phyloP scores from a whole-genome alignment of 2,113 vertebrate genomes.

The Onychostoma macrolepis region DNA sequence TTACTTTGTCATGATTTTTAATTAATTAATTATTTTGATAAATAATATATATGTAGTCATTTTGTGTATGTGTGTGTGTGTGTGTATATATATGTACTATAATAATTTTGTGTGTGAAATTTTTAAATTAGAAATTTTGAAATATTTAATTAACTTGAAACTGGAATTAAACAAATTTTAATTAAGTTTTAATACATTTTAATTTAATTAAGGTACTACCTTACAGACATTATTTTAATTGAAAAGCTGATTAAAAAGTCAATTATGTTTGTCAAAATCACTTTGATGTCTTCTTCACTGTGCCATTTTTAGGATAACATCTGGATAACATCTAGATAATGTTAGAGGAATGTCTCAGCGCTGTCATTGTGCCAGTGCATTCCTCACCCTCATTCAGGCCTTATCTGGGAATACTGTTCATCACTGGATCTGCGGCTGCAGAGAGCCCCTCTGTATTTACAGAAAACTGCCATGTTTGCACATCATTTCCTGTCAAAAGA shows the following conservation, averaged over 20 bases:
- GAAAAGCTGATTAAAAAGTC: background rate
- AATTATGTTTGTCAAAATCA: background rate
- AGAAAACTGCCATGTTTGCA: slow-evolving; percentile 8
- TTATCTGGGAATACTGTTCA: slow-evolving; percentile 52
- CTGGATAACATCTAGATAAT: slow-evolving; percentile 13
- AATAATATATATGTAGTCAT: too few species aligned
- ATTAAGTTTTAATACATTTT: background rate
- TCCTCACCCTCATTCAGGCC: slow-evolving; percentile 23
- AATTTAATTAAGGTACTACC: background rate
- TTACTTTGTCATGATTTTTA: too few species aligned
- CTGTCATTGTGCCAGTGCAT: slow-evolving; percentile 37
- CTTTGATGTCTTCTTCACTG: background rate
- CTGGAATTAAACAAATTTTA: background rate
- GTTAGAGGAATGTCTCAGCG: background rate
- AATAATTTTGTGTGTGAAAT: too few species aligned
- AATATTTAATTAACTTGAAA: background rate
- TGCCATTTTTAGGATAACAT: slow-evolving; percentile 28
- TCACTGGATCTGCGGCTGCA: background rate
- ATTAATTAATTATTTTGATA: too few species aligned
- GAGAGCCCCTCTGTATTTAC: slow-evolving; percentile 26
- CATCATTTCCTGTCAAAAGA: slow-evolving; percentile 30
- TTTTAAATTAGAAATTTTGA: too few species aligned
- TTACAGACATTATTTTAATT: background rate
- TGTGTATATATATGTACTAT: too few species aligned
- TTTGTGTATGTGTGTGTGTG: too few species aligned